These are phyloP conservation scores for Copidosoma aretas DNA, from an alignment of 2,888 invertebrate genomes.

Conservation along the genomic window DNA sequence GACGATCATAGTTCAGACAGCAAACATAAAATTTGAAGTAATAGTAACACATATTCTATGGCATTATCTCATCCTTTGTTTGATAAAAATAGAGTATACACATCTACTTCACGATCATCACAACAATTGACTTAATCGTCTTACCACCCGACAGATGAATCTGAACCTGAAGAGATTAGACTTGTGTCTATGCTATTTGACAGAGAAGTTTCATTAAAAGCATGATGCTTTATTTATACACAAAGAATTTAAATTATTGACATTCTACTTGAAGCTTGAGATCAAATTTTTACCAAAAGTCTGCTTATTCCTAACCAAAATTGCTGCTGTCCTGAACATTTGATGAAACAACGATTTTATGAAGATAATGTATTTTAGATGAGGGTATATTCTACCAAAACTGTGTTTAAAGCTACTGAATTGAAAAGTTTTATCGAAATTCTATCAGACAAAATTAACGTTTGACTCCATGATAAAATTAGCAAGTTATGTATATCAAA, in stretches of 20 bases:
- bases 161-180: slow-evolving; percentile 5
- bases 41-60: no score
- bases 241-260: background rate
- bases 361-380: background rate
- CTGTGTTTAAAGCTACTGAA: no score
- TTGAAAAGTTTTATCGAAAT: no score
- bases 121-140: background rate
- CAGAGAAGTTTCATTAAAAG: slow-evolving; percentile 11
- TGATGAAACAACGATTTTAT: background rate
- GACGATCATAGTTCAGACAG: no score
- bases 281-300: slow-evolving; percentile 14
- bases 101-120: background rate
- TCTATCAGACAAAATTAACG: no score
- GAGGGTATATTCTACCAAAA: no score
- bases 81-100: background rate
- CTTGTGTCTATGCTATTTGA: slow-evolving; percentile 11
- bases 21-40: no score
- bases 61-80: no score
- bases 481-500: no score
- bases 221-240: slow-evolving; percentile 12
- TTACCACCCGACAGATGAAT: background rate
- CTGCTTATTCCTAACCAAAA: slow-evolving; percentile 17
- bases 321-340: slow-evolving; percentile 7
- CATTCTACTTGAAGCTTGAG: slow-evolving; percentile 12
- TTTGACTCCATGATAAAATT: no score